These are phyloP conservation scores for Penaeus chinensis DNA, from an alignment of 1,140 invertebrate species.

Conservation along the genomic window DNA sequence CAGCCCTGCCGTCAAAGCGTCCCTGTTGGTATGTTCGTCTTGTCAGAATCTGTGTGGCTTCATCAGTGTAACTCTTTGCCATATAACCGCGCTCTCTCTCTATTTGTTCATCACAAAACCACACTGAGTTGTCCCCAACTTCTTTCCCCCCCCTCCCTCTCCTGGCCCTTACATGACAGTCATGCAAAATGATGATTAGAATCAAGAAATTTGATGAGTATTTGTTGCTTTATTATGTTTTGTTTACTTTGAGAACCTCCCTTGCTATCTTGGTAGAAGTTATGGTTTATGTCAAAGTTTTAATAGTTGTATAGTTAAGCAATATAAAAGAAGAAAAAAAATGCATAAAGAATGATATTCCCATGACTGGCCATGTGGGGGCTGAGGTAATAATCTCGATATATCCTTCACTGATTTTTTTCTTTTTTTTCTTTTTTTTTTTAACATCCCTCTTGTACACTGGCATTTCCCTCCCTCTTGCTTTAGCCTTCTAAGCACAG, in stretches of 20 bases:
- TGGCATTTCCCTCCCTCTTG: conserved; percentile 27
- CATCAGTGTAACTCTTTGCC: conserved; percentile 41
- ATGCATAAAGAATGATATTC: too few relatives aligned
- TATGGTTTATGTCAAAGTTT: too few relatives aligned
- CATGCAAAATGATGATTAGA: too few relatives aligned
- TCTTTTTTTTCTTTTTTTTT: conserved; percentile 7
- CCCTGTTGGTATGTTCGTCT: conserved; percentile 56
- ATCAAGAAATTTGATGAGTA: not conserved
- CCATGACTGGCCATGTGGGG: not conserved
- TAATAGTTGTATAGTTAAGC: too few relatives aligned
- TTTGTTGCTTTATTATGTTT: not conserved
- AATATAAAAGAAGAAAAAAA: too few relatives aligned
- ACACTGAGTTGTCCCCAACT: not conserved
- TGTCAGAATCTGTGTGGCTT: conserved; percentile 56
- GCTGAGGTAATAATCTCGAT: conserved; percentile 21
- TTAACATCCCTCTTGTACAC: conserved; percentile 28
- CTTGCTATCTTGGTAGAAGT: too few relatives aligned
- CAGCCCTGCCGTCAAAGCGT: conserved; percentile 56
- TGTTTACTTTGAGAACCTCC: too few relatives aligned
- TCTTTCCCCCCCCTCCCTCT: conserved; percentile 14
- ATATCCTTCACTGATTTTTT: conserved; percentile 1
- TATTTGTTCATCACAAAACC: not conserved
- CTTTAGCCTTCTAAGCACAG: conserved; percentile 23
- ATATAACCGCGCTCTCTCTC: conserved; percentile 44
- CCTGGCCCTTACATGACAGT: conserved; percentile 28